A percentile compares a stretch with the other conserved stretches of the same genome.
Evolutionary conservation across 2,113 vertebrate genomes (phyloP).

Genomic region (Rhinopithecus roxellana): DNA sequence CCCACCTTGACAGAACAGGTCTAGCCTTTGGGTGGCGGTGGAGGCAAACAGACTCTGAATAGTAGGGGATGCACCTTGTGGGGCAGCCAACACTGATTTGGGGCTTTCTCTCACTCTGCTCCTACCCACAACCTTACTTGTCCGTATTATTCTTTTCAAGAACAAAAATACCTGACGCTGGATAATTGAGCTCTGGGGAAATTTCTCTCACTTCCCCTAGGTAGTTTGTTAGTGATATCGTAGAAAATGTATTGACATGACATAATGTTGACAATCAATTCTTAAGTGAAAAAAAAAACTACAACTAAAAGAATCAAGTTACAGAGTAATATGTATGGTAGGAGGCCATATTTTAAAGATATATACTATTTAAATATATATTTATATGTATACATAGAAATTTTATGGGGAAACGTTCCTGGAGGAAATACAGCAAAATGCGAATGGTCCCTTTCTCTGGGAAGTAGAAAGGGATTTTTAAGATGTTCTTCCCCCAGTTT

Average conservation of each 20-base stretch:
- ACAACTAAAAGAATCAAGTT: conserved; percentile 7
- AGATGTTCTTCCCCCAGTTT: background rate
- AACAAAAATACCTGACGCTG: background rate
- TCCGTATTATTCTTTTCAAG: background rate
- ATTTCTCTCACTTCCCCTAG: background rate
- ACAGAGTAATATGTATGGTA: background rate
- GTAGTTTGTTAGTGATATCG: background rate
- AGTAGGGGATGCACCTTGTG: no score
- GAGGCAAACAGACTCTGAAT: rapidly evolving
- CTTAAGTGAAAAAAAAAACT: background rate
- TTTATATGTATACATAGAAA: background rate
- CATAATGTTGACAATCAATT: background rate
- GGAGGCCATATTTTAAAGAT: background rate
- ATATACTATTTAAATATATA: background rate
- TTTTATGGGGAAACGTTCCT: background rate
- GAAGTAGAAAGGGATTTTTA: background rate
- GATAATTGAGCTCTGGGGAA: background rate
- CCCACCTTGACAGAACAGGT: rapidly evolving
- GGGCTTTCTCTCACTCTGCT: rapidly evolving
- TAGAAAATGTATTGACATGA: background rate
- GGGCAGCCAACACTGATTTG: rapidly evolving
- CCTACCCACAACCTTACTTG: background rate
- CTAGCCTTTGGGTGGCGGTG: no score
- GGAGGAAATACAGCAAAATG: background rate
- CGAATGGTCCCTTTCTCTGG: background rate